Evolutionary conservation across 2,888 invertebrate genomes (phyloP).

Genomic region (Eupithecia subumbrata): DNA sequence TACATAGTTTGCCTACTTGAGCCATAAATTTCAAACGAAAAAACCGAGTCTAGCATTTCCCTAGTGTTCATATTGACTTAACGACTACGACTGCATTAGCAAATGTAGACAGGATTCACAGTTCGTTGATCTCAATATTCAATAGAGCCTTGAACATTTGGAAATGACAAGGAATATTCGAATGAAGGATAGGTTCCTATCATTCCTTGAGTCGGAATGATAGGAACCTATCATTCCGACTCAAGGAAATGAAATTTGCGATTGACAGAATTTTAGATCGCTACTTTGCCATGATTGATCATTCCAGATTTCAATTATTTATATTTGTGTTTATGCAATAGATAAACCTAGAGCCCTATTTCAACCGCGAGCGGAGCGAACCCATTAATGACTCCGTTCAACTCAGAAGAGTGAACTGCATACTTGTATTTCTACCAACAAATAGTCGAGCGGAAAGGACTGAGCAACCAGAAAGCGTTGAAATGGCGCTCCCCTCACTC

Average conservation of each 20-base stretch:
- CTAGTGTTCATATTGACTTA: background rate
- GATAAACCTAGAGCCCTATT: too few relatives aligned
- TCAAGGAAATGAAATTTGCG: too few relatives aligned
- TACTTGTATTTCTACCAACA: too few relatives aligned
- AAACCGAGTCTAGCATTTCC: background rate
- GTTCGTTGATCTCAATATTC: background rate
- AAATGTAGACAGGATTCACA: conserved; percentile 3
- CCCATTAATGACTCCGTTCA: too few relatives aligned
- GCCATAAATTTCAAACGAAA: background rate
- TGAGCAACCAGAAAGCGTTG: too few relatives aligned
- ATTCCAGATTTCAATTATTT: background rate
- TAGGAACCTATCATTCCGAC: too few relatives aligned
- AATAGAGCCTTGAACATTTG: background rate
- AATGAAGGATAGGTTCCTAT: too few relatives aligned
- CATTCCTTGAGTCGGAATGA: too few relatives aligned
- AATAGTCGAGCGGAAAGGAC: too few relatives aligned
- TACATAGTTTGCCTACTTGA: background rate
- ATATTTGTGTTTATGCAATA: background rate
- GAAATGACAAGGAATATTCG: background rate
- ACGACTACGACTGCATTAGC: background rate
- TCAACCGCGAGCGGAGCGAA: too few relatives aligned
- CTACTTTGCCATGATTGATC: background rate
- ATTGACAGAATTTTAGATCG: background rate
- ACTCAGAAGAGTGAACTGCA: too few relatives aligned
- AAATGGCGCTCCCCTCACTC: too few relatives aligned